Evolutionary conservation across 2,113 vertebrate genomes (phyloP).

Genomic region (Perca flavescens): DNA sequence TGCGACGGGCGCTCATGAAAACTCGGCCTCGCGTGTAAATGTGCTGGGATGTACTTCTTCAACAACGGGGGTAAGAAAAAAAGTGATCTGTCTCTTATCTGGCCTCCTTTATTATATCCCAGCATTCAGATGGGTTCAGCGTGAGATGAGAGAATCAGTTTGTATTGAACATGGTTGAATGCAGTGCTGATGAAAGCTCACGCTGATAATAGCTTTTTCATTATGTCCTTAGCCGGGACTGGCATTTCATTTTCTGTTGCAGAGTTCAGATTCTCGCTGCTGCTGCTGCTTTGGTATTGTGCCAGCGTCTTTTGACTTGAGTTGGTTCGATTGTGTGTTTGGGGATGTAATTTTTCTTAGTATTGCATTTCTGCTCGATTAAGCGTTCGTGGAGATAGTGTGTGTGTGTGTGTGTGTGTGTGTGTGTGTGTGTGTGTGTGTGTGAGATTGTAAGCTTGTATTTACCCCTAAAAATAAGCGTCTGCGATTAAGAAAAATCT

Average conservation of each 20-base stretch:
- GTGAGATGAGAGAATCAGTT: slow-evolving; percentile 70
- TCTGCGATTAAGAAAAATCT: not conserved
- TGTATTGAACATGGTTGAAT: slow-evolving; percentile 75
- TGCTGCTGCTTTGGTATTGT: not conserved
- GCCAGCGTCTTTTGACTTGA: slow-evolving; percentile 22
- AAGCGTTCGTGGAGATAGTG: not conserved
- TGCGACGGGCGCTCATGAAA: not conserved
- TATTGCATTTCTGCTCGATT: slow-evolving; percentile 49
- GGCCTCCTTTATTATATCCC: slow-evolving; percentile 49
- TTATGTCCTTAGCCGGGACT: slow-evolving; percentile 68
- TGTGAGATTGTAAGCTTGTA: not conserved
- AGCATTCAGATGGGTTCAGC: slow-evolving; percentile 58
- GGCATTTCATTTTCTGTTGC: slow-evolving; percentile 69
- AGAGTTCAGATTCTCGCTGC: slow-evolving; percentile 51
- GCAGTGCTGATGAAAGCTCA: slow-evolving; percentile 76
- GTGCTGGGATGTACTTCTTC: slow-evolving; percentile 65
- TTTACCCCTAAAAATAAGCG: slow-evolving; percentile 33
- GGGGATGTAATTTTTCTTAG: slow-evolving; percentile 39
- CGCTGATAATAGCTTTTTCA: slow-evolving; percentile 79
- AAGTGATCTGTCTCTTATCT: slow-evolving; percentile 55
- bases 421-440: not conserved
- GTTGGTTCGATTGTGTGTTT: slow-evolving; percentile 26
- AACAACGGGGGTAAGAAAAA: not conserved
- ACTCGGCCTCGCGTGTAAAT: slow-evolving; percentile 42
- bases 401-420: not conserved